phyloP scores from a whole-genome alignment of 2,888 invertebrate genomes.

The Dyspetes luteomarginatus region DNA sequence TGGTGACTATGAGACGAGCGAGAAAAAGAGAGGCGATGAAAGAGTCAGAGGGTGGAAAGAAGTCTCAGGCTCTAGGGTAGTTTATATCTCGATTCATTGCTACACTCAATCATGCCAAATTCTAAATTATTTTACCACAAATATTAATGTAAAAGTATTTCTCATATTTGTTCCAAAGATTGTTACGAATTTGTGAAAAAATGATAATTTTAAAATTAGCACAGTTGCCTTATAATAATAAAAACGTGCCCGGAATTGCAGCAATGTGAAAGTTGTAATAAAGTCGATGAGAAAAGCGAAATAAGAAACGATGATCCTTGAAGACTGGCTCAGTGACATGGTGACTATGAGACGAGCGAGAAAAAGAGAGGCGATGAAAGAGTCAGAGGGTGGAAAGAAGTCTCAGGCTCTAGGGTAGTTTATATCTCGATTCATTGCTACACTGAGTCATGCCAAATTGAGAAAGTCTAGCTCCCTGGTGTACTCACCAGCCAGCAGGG shows the following conservation, averaged over 20 bases:
- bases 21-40: not conserved
- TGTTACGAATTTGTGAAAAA: no score
- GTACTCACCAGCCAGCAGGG: constrained; percentile 7
- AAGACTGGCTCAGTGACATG: not conserved
- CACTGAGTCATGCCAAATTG: constrained; percentile 50
- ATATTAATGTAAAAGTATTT: no score
- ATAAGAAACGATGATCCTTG: constrained; percentile 1
- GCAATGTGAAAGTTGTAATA: no score
- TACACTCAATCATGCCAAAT: no score
- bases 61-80: no score
- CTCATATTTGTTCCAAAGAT: no score
- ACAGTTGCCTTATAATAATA: no score
- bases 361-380: not conserved
- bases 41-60: no score
- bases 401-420: constrained; percentile 27
- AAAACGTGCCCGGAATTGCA: no score
- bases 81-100: no score
- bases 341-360: not conserved
- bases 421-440: constrained; percentile 37
- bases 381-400: not conserved
- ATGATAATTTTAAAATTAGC: no score
- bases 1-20: not conserved
- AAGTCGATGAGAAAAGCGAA: constrained; percentile 8
- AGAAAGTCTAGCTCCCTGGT: constrained; percentile 39
- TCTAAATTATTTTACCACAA: no score